Percentiles rank a stretch among this genome's conserved stretches.
Evolutionary conservation across 2,113 vertebrate species (phyloP).

Genomic region (Oncorhynchus gorbuscha): DNA sequence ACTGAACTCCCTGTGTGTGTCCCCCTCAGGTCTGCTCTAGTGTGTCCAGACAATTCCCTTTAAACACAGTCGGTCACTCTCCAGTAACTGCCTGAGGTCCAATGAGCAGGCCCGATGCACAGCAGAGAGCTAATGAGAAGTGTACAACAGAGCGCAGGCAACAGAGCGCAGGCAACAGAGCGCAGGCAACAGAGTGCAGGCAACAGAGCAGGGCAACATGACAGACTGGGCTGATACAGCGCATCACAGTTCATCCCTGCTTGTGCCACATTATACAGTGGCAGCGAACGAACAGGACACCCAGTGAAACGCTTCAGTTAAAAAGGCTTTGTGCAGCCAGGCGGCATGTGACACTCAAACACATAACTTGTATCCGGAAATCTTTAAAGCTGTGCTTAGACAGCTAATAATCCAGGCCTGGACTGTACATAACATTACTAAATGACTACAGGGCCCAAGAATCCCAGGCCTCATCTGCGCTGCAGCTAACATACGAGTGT

Average conservation of each 20-base stretch:
- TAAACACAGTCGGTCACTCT: conserved; percentile 15
- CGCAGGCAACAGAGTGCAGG: background rate
- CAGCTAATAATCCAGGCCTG: background rate
- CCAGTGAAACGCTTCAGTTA: no score
- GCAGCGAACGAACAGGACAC: background rate
- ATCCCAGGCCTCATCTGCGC: background rate
- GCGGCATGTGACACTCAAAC: background rate
- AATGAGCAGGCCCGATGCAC: background rate
- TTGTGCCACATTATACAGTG: background rate
- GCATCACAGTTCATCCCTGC: background rate
- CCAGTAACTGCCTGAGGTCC: conserved; percentile 22
- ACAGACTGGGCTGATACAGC: background rate
- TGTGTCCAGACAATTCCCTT: conserved; percentile 30
- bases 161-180: no score
- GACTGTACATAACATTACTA: conserved; percentile 1
- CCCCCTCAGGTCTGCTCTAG: conserved; percentile 21
- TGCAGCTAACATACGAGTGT: conserved; percentile 47
- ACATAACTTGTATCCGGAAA: background rate
- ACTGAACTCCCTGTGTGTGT: conserved; percentile 27
- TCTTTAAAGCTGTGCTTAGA: background rate
- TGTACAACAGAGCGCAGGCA: background rate
- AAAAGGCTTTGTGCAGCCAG: background rate
- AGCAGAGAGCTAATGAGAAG: background rate
- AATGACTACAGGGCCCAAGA: conserved; percentile 22
- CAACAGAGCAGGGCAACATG: background rate